Percentiles rank a stretch among this genome's conserved stretches.
These are phyloP conservation scores for Arge pagana DNA, from an alignment of 2,888 invertebrate genomes.

Conservation along the genomic window DNA sequence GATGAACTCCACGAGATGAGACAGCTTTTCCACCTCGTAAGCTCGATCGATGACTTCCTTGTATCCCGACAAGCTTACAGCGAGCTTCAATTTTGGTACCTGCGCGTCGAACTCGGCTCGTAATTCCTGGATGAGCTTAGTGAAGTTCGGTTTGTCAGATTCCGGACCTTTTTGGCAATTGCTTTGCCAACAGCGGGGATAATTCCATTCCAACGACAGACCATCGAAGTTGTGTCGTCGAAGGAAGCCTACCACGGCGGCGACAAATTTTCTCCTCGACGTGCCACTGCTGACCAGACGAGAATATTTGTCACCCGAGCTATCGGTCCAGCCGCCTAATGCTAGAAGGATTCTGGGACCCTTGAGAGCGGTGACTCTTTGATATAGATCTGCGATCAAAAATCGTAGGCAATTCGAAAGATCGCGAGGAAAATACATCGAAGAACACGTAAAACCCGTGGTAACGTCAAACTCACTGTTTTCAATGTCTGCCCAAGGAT, in stretches of 20 bases:
- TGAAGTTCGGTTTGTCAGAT: constrained; percentile 78
- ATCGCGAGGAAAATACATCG: not conserved
- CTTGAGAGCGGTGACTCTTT: constrained; percentile 72
- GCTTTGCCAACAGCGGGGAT: constrained; percentile 92
- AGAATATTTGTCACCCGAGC: constrained; percentile 85
- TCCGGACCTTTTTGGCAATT: constrained; percentile 81
- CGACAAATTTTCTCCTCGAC: constrained; percentile 72
- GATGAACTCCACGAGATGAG: constrained; percentile 75
- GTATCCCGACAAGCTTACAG: constrained; percentile 86
- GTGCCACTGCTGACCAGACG: constrained; percentile 72
- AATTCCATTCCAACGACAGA: constrained; percentile 92
- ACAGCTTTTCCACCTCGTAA: constrained; percentile 77
- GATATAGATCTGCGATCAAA: constrained; percentile 71
- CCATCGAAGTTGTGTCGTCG: constrained; percentile 80
- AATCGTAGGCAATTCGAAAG: not conserved
- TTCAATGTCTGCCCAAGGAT: constrained; percentile 86
- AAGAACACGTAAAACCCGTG: not conserved
- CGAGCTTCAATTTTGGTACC: constrained; percentile 71
- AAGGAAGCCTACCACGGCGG: constrained; percentile 73
- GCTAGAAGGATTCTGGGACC: constrained; percentile 75
- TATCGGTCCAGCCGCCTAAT: constrained; percentile 96
- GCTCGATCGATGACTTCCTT: constrained; percentile 87
- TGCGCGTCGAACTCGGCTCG: constrained; percentile 67
- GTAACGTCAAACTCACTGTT: constrained; percentile 68
- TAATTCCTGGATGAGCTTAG: constrained; percentile 75